phyloP scores from a whole-genome alignment of 1,140 invertebrate species.

The Eulimnadia texana region DNA sequence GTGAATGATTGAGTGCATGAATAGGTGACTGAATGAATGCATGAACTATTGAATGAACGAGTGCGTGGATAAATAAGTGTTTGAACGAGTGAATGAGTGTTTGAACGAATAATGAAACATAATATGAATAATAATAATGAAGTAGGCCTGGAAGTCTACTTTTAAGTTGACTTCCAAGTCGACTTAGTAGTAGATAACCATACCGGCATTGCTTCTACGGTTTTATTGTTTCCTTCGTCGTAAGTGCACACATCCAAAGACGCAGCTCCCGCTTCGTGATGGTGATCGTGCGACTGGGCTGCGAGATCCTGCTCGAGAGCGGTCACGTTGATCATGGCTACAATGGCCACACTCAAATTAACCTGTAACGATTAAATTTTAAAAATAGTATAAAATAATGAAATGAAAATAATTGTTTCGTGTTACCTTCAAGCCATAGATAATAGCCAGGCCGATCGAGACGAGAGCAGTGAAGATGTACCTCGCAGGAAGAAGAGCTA shows the following conservation, averaged over 20 bases:
- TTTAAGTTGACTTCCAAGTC: neutral
- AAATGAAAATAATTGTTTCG: neutral
- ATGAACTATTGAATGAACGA: too few species aligned
- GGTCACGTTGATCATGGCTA: constrained; percentile 72
- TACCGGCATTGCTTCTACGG: neutral
- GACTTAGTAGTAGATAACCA: neutral
- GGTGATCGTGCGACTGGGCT: constrained; percentile 39
- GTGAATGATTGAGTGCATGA: too few species aligned
- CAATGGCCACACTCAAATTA: constrained; percentile 72
- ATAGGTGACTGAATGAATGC: too few species aligned
- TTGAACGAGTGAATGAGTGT: too few species aligned
- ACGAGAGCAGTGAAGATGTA: constrained; percentile 55
- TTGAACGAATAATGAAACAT: too few species aligned
- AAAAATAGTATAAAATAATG: neutral
- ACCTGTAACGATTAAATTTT: constrained; percentile 26
- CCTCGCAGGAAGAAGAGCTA: constrained; percentile 35
- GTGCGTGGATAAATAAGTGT: too few species aligned
- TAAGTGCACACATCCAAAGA: constrained; percentile 33
- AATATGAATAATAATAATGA: too few species aligned
- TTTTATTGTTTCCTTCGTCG: neutral
- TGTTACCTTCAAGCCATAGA: constrained; percentile 72
- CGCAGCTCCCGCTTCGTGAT: constrained; percentile 22
- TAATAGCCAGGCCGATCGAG: constrained; percentile 67
- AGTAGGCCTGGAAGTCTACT: too few species aligned
- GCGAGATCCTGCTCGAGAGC: constrained; percentile 27